A percentile compares a stretch with the other conserved stretches of the same genome.
These are phyloP conservation scores for Eupristina koningsbergeri DNA, from an alignment of 1,140 invertebrate genomes.

Conservation along the genomic window DNA sequence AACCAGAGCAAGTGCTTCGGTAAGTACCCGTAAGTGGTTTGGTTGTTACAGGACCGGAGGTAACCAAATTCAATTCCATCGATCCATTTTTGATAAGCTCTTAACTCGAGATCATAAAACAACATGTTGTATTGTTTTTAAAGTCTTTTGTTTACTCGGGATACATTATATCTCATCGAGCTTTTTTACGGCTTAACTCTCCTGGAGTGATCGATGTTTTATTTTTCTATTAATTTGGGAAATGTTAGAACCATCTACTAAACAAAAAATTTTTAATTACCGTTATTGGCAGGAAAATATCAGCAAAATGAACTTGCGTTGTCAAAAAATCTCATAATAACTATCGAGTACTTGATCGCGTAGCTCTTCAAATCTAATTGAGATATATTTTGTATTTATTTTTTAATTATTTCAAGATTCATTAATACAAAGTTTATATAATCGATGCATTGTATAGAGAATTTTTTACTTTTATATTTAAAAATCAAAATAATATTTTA, in stretches of 20 bases:
- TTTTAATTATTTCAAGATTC: no score
- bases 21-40: conserved; percentile 74
- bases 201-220: background rate
- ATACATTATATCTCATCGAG: background rate
- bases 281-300: no score
- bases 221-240: background rate
- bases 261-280: no score
- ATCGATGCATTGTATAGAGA: no score
- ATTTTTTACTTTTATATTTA: no score
- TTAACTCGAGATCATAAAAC: background rate
- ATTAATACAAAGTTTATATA: no score
- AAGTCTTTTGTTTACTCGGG: background rate
- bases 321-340: background rate
- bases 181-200: background rate
- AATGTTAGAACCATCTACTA: background rate
- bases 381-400: no score
- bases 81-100: background rate
- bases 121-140: background rate
- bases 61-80: background rate
- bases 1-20: conserved; percentile 99
- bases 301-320: no score
- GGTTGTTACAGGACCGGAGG: background rate
- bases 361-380: background rate
- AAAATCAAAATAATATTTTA: no score
- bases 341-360: background rate